Conservation (phyloP, 2,888 invertebrate genomes). For the Diaprepes abbreviatus region DNA sequence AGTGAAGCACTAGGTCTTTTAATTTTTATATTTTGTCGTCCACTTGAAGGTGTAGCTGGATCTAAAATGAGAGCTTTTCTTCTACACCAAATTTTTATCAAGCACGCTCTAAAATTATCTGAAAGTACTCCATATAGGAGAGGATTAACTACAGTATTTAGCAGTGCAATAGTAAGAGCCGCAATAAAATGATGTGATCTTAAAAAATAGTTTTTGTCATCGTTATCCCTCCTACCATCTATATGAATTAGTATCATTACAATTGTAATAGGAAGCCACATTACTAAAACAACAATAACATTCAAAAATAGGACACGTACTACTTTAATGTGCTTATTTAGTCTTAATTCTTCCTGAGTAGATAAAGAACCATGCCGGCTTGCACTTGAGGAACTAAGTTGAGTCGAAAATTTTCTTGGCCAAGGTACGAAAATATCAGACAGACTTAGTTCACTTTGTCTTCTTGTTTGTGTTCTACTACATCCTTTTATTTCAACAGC, state of each 20-base stretch:
- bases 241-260: slow-evolving; percentile 71
- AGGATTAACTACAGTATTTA: slow-evolving; percentile 73
- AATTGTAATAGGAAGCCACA: slow-evolving; percentile 73
- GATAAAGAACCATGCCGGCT: slow-evolving; percentile 67
- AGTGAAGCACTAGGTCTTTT: slow-evolving; percentile 58
- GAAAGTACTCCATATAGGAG: slow-evolving; percentile 71
- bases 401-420: slow-evolving; percentile 67
- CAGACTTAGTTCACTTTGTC: slow-evolving; percentile 70
- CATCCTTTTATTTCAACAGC: slow-evolving; percentile 56
- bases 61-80: slow-evolving; percentile 37
- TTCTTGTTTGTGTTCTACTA: slow-evolving; percentile 58
- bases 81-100: slow-evolving; percentile 66
- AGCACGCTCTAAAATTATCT: slow-evolving; percentile 70
- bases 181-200: slow-evolving; percentile 71
- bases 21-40: slow-evolving; percentile 54
- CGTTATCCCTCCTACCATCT: slow-evolving; percentile 69
- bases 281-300: slow-evolving; percentile 71
- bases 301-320: slow-evolving; percentile 71
- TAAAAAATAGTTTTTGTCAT: slow-evolving; percentile 70
- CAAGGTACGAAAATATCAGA: slow-evolving; percentile 69
- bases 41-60: slow-evolving; percentile 59
- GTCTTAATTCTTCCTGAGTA: slow-evolving; percentile 69
- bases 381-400: slow-evolving; percentile 56
- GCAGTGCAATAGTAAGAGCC: slow-evolving; percentile 69
- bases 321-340: slow-evolving; percentile 71